Evolutionary conservation across 2,113 vertebrate genomes (phyloP).

Genomic region (Erythrocebus patas): DNA sequence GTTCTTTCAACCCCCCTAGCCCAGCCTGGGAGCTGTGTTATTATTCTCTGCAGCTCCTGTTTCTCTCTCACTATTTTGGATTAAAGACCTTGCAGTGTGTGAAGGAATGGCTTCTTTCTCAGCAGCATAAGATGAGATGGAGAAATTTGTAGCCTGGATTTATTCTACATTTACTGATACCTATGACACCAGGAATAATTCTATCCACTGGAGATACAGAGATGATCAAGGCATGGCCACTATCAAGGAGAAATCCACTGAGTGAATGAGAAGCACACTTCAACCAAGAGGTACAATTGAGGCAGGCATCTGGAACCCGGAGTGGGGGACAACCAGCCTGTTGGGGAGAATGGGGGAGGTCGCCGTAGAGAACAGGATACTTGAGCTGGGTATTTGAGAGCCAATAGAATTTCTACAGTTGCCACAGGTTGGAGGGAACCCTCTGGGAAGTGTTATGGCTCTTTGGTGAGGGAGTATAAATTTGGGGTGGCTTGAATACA

Average conservation of each 20-base stretch:
- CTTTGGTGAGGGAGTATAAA: fast-evolving
- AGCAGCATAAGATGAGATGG: not conserved
- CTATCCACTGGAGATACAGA: not conserved
- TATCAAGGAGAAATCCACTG: not conserved
- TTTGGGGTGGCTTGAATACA: not conserved
- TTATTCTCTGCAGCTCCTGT: not conserved
- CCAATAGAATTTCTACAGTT: not conserved
- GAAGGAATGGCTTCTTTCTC: not conserved
- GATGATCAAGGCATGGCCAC: not conserved
- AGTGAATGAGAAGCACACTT: not conserved
- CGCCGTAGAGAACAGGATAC: not conserved
- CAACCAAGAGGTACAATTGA: not conserved
- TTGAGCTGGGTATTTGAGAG: not conserved
- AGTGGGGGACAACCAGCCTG: not conserved
- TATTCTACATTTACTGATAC: not conserved
- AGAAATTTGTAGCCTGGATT: not conserved
- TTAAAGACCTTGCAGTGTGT: not conserved
- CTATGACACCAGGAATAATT: not conserved
- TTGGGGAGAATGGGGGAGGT: not conserved
- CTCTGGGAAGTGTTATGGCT: not conserved
- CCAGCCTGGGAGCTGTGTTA: not conserved
- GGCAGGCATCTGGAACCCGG: not conserved
- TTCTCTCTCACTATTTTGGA: conserved; percentile 2
- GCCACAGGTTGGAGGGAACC: not conserved
- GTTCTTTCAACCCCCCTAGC: not conserved